Conservation (phyloP, 1,140 invertebrate genomes). For the Danaus plexippus region DNA sequence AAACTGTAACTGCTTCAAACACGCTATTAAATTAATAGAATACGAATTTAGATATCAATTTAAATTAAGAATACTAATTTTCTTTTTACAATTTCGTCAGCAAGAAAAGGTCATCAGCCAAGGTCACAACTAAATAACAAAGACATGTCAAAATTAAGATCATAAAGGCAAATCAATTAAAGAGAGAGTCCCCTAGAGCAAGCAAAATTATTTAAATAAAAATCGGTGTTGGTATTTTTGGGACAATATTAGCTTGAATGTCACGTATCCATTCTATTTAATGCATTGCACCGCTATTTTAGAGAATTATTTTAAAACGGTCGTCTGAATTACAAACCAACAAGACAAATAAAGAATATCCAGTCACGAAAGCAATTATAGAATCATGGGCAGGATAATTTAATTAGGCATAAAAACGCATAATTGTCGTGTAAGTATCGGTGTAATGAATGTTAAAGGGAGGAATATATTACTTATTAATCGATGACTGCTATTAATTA, state of each 20-base stretch:
- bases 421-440: too few relatives aligned
- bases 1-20: conserved; percentile 30
- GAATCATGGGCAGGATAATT: background rate
- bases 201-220: too few relatives aligned
- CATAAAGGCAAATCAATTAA: too few relatives aligned
- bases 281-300: conserved; percentile 6
- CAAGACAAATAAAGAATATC: conserved; percentile 24
- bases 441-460: too few relatives aligned
- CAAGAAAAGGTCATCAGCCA: too few relatives aligned
- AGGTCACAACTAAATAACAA: too few relatives aligned
- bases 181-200: too few relatives aligned
- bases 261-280: too few relatives aligned
- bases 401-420: too few relatives aligned
- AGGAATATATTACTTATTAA: too few relatives aligned
- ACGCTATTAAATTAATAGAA: conserved; percentile 26
- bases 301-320: conserved; percentile 15
- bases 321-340: conserved; percentile 16
- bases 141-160: background rate
- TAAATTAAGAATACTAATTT: conserved; percentile 10
- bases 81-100: background rate
- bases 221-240: too few relatives aligned
- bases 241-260: too few relatives aligned
- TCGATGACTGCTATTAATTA: background rate
- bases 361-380: conserved; percentile 18
- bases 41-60: conserved; percentile 1